phyloP scores from a whole-genome alignment of 2,113 vertebrate species.

The Choloepus hoffmanni region DNA sequence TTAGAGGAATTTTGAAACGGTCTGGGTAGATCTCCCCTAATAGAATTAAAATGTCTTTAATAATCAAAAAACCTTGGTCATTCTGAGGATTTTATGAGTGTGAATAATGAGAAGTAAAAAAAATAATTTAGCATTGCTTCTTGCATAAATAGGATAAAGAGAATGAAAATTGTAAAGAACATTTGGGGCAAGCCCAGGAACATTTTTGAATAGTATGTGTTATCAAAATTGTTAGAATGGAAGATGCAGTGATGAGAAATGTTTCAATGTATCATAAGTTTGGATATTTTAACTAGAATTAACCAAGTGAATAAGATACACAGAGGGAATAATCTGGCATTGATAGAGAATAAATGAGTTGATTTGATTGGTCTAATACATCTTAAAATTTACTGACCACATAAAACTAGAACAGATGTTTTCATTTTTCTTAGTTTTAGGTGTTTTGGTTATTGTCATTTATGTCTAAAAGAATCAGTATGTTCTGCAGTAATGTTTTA shows the following conservation, averaged over 20 bases:
- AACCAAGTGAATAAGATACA: neutral
- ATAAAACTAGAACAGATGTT: constrained; percentile 46
- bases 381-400: constrained; percentile 23
- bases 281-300: constrained; percentile 32
- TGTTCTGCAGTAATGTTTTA: neutral
- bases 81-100: constrained; percentile 10
- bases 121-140: neutral
- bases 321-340: constrained; percentile 25
- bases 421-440: constrained; percentile 50
- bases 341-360: neutral
- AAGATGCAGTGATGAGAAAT: constrained; percentile 41
- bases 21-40: neutral
- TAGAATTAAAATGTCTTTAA: neutral
- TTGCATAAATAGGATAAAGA: constrained; percentile 7
- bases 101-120: neutral
- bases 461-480: neutral
- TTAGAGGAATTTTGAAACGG: constrained; percentile 53
- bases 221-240: neutral
- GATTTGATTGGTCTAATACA: neutral
- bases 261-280: neutral
- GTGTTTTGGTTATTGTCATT: neutral
- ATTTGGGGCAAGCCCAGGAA: neutral
- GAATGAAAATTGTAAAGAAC: constrained; percentile 25
- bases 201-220: neutral
- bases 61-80: neutral